phyloP scores from a whole-genome alignment of 2,113 vertebrate genomes.

The Ceyx margarethae region DNA sequence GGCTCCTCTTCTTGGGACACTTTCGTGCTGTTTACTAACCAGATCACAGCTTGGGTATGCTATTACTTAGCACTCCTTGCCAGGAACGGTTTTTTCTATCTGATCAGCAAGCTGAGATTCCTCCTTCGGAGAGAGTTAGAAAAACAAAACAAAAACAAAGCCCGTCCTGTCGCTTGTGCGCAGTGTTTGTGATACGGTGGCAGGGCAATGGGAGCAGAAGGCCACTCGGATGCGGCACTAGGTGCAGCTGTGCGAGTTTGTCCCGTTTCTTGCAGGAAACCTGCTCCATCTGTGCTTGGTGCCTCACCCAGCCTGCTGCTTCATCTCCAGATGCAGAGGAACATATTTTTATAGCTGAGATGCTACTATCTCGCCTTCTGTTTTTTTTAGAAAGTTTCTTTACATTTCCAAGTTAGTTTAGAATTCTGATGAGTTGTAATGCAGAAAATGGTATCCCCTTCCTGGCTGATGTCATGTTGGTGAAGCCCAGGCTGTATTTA shows the following conservation, averaged over 20 bases:
- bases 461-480: background rate
- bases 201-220: background rate
- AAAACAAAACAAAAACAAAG: no score
- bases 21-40: background rate
- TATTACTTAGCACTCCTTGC: background rate
- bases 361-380: background rate
- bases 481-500: background rate
- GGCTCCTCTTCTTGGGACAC: background rate
- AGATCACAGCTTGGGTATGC: background rate
- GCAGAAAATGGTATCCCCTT: background rate
- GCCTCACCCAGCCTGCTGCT: background rate
- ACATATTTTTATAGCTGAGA: background rate
- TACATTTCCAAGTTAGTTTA: background rate
- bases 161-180: accelerated
- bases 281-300: background rate
- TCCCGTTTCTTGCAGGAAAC: background rate
- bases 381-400: background rate
- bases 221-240: background rate
- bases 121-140: background rate
- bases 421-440: background rate
- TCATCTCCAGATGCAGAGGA: background rate
- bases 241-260: background rate
- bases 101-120: background rate
- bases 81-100: background rate
- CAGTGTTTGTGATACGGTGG: background rate